phyloP scores from a whole-genome alignment of 2,797 vertebrate genomes.

The Mus caroli region DNA sequence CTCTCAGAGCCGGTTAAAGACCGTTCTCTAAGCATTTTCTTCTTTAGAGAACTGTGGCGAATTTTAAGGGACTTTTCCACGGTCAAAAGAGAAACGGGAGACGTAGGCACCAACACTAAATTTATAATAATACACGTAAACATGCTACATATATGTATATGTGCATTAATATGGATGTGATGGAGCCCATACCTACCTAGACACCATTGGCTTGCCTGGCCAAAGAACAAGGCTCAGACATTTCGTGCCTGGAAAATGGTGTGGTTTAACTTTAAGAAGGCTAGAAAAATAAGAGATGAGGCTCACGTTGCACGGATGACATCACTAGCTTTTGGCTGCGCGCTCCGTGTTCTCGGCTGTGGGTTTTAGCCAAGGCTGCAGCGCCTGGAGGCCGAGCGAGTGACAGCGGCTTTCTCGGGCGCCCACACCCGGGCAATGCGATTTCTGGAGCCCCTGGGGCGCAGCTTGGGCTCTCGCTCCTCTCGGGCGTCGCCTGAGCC shows the following conservation, averaged over 20 bases:
- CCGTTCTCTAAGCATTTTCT: background rate
- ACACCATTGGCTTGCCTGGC: conserved; percentile 81
- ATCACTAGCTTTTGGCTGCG: conserved; percentile 93
- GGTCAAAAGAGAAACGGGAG: conserved; percentile 12
- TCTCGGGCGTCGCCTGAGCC: conserved; percentile 63
- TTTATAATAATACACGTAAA: conserved; percentile 60
- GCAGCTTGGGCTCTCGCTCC: conserved; percentile 79
- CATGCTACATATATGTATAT: conserved; percentile 77
- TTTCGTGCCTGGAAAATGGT: conserved; percentile 86
- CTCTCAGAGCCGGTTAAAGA: background rate
- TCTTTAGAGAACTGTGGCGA: conserved; percentile 36
- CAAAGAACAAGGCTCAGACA: conserved; percentile 81
- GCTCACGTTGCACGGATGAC: conserved; percentile 95
- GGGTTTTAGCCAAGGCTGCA: conserved; percentile 91
- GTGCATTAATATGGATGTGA: conserved; percentile 76
- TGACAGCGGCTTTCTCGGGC: conserved; percentile 82
- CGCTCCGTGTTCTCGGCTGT: conserved; percentile 89
- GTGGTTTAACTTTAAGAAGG: conserved; percentile 94
- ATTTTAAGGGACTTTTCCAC: conserved; percentile 58
- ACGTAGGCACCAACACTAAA: conserved; percentile 33
- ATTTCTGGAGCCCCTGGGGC: conserved; percentile 82
- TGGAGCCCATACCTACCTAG: conserved; percentile 58
- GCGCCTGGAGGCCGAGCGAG: conserved; percentile 88
- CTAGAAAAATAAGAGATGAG: conserved; percentile 94
- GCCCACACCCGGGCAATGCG: conserved; percentile 85